Evolutionary conservation across 2,797 vertebrate genomes (phyloP).

Genomic region (Oryzias dopingdopingensis): DNA sequence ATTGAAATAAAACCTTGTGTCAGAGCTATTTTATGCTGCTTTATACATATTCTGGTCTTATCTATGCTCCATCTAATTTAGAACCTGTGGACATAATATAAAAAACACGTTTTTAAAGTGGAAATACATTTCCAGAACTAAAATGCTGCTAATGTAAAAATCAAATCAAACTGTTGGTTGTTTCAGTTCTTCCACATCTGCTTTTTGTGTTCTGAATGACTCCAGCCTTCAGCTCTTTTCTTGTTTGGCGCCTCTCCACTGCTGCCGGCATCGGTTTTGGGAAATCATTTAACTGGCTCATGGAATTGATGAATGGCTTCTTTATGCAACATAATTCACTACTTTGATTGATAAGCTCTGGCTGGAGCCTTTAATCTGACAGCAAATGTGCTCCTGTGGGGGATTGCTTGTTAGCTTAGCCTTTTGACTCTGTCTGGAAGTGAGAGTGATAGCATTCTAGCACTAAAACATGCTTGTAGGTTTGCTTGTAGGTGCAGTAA

Average conservation of each 20-base stretch:
- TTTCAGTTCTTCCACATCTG: constrained; percentile 11
- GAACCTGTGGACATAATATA: too few relatives aligned
- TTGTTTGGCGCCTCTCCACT: constrained; percentile 17
- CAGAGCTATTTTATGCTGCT: too few relatives aligned
- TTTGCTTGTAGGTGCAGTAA: constrained; percentile 31
- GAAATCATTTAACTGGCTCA: constrained; percentile 50
- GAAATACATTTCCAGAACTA: too few relatives aligned
- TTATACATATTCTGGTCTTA: too few relatives aligned
- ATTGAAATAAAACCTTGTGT: too few relatives aligned
- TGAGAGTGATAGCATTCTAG: constrained; percentile 32
- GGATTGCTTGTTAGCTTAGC: constrained; percentile 42
- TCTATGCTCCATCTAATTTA: too few relatives aligned
- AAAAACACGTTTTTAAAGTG: too few relatives aligned
- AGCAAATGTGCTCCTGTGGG: constrained; percentile 58
- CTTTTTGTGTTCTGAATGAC: neutral
- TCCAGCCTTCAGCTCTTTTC: constrained; percentile 13
- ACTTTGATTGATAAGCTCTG: constrained; percentile 59
- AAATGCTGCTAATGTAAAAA: too few relatives aligned
- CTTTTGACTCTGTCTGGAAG: constrained; percentile 36
- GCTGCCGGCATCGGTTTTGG: constrained; percentile 34
- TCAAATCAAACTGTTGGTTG: too few relatives aligned
- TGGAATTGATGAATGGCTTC: constrained; percentile 51
- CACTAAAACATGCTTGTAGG: constrained; percentile 30
- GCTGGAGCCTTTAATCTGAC: constrained; percentile 50
- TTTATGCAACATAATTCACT: constrained; percentile 40